A percentile compares a stretch with the other conserved stretches of the same genome.
These are phyloP conservation scores for Hippolais icterina DNA, from an alignment of 2,113 vertebrate species.

Conservation along the genomic window DNA sequence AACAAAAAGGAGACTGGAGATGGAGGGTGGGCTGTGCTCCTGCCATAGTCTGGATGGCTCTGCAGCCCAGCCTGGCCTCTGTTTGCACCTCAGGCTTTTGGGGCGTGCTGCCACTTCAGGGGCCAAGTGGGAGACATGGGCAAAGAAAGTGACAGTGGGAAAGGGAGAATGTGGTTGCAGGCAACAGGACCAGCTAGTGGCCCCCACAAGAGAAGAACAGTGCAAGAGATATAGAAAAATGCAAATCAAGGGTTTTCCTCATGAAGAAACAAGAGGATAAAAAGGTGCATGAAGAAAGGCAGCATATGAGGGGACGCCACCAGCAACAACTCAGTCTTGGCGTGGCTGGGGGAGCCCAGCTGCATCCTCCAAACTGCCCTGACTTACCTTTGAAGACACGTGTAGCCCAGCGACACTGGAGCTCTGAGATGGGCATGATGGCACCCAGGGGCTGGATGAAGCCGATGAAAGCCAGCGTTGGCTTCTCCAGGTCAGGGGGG, in stretches of 20 bases:
- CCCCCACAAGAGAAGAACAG: not conserved
- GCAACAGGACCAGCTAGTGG: not conserved
- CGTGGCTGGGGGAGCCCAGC: rapidly evolving
- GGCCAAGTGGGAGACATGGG: not conserved
- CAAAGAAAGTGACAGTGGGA: not conserved
- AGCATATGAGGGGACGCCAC: rapidly evolving
- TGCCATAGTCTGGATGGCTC: not conserved
- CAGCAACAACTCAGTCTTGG: not conserved
- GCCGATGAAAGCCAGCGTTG: constrained; percentile 85
- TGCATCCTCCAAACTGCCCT: not conserved
- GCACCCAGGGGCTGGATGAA: constrained; percentile 80
- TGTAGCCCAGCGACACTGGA: constrained; percentile 89
- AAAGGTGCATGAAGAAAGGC: not conserved
- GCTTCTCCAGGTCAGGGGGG: constrained; percentile 76
- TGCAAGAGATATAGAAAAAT: not conserved
- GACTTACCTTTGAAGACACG: constrained; percentile 84
- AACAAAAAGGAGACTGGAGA: not conserved
- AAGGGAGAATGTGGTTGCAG: not conserved
- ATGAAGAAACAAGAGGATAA: not conserved
- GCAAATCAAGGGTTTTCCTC: rapidly evolving
- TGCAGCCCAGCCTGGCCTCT: not conserved
- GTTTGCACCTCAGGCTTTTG: not conserved
- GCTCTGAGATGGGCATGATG: constrained; percentile 83
- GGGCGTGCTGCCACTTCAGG: rapidly evolving
- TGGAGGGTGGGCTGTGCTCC: not conserved